phyloP scores from a whole-genome alignment of 2,797 vertebrate species.

The Spatula clypeata region DNA sequence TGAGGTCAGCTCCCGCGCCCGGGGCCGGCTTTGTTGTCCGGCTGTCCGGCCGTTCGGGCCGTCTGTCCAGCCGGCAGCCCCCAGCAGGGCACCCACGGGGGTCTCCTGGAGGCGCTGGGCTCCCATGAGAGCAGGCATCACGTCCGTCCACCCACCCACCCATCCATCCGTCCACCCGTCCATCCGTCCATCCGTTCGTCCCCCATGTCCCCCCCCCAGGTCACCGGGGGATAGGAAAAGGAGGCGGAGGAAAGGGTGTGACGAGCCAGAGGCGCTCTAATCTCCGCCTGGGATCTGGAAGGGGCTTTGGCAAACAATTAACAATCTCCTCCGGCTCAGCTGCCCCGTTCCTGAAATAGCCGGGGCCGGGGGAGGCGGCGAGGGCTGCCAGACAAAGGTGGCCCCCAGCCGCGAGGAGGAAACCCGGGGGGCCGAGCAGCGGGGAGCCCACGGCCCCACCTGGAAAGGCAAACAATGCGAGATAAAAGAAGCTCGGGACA shows the following conservation, averaged over 20 bases:
- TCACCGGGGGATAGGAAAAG: not conserved
- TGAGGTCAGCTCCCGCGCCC: conserved; percentile 75
- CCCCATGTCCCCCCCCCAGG: not conserved
- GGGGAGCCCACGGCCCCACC: conserved; percentile 71
- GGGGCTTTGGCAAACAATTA: conserved; percentile 83
- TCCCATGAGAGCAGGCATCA: no score
- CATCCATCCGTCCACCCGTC: rapidly evolving
- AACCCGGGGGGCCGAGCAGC: conserved; percentile 72
- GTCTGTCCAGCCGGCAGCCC: not conserved
- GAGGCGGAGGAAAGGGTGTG: conserved; percentile 32
- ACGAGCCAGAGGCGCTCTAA: not conserved
- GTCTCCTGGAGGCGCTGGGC: no score
- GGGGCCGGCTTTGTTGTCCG: conserved; percentile 69
- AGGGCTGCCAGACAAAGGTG: conserved; percentile 78
- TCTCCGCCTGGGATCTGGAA: conserved; percentile 70
- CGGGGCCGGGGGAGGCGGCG: conserved; percentile 35
- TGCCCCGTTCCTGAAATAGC: conserved; percentile 84
- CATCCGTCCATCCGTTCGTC: no score
- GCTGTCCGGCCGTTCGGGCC: not conserved
- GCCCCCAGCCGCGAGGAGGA: conserved; percentile 40
- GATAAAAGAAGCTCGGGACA: conserved; percentile 78
- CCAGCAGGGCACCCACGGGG: no score
- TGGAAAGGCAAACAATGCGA: conserved; percentile 70
- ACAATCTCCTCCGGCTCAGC: conserved; percentile 83
- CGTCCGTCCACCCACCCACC: no score